Evolutionary conservation across 2,797 vertebrate species (phyloP).

Genomic region (Chelonia mydas): DNA sequence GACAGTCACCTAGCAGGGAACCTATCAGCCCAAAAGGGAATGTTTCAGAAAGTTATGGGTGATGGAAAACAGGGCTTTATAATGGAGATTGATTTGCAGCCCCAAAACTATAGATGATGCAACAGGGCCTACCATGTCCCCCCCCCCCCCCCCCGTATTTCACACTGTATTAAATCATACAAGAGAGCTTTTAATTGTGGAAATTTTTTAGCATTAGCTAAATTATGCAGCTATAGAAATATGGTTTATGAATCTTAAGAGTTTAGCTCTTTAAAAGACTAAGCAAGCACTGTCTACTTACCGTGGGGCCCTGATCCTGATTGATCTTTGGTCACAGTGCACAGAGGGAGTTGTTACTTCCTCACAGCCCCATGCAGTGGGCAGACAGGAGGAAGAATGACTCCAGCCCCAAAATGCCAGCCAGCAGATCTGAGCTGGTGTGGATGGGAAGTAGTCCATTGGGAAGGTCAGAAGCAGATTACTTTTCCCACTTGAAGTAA

Average conservation of each 20-base stretch:
- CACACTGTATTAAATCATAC: neutral
- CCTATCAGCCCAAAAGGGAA: neutral
- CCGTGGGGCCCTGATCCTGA: neutral
- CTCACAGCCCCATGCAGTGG: neutral
- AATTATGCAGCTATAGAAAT: neutral
- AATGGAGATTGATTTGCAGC: neutral
- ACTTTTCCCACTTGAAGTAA: neutral
- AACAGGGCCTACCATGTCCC: rapidly evolving
- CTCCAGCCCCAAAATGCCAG: neutral
- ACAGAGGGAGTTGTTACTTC: neutral
- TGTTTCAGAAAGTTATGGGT: neutral
- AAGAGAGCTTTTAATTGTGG: neutral
- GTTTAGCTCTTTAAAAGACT: too few relatives aligned
- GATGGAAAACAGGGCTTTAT: neutral
- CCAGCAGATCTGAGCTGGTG: neutral
- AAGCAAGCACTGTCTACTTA: neutral
- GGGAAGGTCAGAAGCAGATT: neutral
- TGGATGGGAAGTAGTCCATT: neutral
- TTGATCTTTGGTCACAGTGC: neutral
- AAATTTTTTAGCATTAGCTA: neutral
- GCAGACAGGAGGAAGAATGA: neutral
- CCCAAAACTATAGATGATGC: neutral
- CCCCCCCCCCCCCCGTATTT: neutral
- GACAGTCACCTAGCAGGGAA: neutral
- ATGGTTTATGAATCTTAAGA: neutral